Evolutionary conservation across 2,113 vertebrate genomes (phyloP), one percentile per base, ranked within the genome.

Genomic region (Peromyscus leucopus): DNA sequence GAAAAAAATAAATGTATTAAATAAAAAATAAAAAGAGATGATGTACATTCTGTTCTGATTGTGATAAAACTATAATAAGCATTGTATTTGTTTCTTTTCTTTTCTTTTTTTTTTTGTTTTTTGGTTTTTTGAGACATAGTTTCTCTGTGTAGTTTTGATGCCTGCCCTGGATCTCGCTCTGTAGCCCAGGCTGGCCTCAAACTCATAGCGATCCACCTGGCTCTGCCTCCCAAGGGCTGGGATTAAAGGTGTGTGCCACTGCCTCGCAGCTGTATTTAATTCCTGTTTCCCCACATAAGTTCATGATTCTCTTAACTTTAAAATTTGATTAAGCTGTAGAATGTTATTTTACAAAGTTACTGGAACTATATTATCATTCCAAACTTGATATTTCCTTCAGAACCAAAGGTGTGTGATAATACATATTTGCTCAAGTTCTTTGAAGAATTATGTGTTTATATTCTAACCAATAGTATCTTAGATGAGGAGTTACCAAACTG

Each of bases 61-160:
- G 11, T 84, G 59, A 71, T 39, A 91, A 97, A 97, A 93, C 33
- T 42, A 31, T 72, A 82, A 90, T 65, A 28, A 91, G 94, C 26
- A 95, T 75, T 12, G 22, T 51, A 48, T 78, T 2, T 4, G 95
- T 12, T 51, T 51, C 48, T 51, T 51, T 51, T 11, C 51, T 51
- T 51, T 51, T 51, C 10, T 51, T 51, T 51, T 6, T 51, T 51
- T 51, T 51, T 51, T 9, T 51, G 51, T 9, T 51, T 51, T 51
- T 9, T n/a, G n/a, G 7, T 51, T 51, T 51, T 51, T 11, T 51
- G 51, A 51, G 51, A 51, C 51, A 51, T 9, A 51, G 51, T 51
- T 11, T 51, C 51, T 51, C 10, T 51, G 51, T 51, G 1, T 51
- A 51, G 51, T 51, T 51, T 51, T 51, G 51, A 1, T 51, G 7